phyloP scores from a whole-genome alignment of 2,113 vertebrate genomes.

The Hepsetus odoe region DNA sequence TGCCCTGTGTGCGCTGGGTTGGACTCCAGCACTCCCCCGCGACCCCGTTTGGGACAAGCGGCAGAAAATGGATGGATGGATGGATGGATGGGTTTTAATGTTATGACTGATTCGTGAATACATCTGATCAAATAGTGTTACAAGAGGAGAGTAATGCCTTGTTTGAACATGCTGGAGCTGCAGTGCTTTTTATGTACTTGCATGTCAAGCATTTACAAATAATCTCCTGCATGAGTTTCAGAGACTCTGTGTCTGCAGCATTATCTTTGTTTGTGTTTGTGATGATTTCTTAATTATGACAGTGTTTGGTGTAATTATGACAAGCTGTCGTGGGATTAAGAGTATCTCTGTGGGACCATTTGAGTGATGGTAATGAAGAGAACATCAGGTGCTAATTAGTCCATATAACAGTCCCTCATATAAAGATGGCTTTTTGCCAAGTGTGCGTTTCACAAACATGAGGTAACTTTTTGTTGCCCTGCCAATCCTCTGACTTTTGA shows the following conservation, averaged over 20 bases:
- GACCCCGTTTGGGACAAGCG: too few relatives aligned
- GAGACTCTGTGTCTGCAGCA: neutral
- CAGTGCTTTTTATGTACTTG: neutral
- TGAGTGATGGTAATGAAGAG: constrained; percentile 73
- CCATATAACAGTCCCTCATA: constrained; percentile 62
- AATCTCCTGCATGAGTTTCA: neutral
- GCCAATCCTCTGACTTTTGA: constrained; percentile 10
- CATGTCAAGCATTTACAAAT: neutral
- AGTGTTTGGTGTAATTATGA: constrained; percentile 59
- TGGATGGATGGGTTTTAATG: too few relatives aligned
- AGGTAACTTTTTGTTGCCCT: constrained; percentile 27
- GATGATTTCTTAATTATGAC: constrained; percentile 67
- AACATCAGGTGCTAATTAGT: constrained; percentile 81
- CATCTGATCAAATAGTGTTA: neutral
- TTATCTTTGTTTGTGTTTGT: constrained; percentile 43
- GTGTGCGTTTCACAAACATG: constrained; percentile 34
- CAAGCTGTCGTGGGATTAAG: constrained; percentile 68
- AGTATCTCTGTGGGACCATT: constrained; percentile 61
- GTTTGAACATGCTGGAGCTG: neutral
- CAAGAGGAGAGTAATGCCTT: neutral
- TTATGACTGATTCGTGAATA: too few relatives aligned
- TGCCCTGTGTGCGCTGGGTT: too few relatives aligned
- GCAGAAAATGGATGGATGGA: too few relatives aligned
- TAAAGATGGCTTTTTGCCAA: constrained; percentile 70
- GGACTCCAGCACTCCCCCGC: too few relatives aligned